Base-by-base conservation (phyloP, 2,888 invertebrate genomes). In the Catonia carolina region DNA sequence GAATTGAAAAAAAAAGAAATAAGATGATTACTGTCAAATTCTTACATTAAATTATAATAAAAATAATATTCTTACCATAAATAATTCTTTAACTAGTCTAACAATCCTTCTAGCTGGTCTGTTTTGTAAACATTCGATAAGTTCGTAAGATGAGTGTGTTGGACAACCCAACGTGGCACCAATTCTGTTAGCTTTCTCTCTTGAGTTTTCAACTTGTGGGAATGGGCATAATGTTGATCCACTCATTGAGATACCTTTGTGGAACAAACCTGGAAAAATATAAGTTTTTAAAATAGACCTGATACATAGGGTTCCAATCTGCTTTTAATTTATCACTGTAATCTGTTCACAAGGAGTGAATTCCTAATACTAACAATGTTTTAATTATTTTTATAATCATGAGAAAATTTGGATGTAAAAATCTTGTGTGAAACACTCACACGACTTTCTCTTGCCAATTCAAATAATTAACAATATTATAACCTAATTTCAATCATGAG, bases 241-340 rank as follows among this genome's bases (percentile, higher is more conserved):
- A 66, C 89, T 88, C 68, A 80, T 78, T 0, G 86, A 85, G 53
- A 84, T 79, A 10, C 83, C 85, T 22, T 78, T 72, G 60, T 77
- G 70, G 67, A 83, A 83, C 14, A 78, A 71, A 10, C 78, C 82
- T 79, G 37, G 5, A 42, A 23, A 17, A 20, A 14, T 27, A 27
- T 6, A 6, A 27, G 8, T 27, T 6, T 27, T 6, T n/a, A n/a
- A n/a, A n/a, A n/a, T n/a, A n/a, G n/a, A n/a, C n/a, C n/a, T n/a
- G n/a, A n/a, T n/a, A n/a, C n/a, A n/a, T n/a, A n/a, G n/a, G n/a
- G n/a, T n/a, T n/a, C n/a, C n/a, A n/a, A n/a, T n/a, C n/a, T n/a
- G n/a, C n/a, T n/a, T n/a, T n/a, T n/a, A n/a, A n/a, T n/a, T n/a
- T n/a, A n/a, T n/a, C n/a, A n/a, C n/a, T n/a, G n/a, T n/a, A n/a